Evolutionary conservation across 2,113 vertebrate genomes (phyloP).

Genomic region (Otolemur garnettii): DNA sequence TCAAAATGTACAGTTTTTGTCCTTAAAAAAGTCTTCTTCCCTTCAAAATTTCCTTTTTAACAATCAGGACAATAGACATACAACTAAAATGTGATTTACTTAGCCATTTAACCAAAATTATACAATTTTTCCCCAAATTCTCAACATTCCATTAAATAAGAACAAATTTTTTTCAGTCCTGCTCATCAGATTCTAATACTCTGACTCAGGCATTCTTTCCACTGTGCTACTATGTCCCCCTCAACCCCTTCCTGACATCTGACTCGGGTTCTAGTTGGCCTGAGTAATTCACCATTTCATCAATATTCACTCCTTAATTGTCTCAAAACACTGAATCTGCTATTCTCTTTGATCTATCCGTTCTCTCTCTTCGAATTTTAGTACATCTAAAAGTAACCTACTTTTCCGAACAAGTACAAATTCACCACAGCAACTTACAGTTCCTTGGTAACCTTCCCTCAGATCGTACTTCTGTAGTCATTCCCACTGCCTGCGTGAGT

Average conservation of each 20-base stretch:
- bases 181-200: background rate
- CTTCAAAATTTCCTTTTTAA: background rate
- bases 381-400: background rate
- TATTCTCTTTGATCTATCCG: background rate
- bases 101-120: background rate
- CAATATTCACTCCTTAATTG: background rate
- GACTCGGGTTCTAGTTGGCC: background rate
- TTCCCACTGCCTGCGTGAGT: background rate
- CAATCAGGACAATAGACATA: background rate
- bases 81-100: conserved; percentile 15
- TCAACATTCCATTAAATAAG: conserved; percentile 6
- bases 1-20: background rate
- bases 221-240: background rate
- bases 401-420: background rate
- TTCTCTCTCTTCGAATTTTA: background rate
- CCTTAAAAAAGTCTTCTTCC: background rate
- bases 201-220: background rate
- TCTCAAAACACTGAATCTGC: background rate
- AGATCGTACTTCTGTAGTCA: background rate
- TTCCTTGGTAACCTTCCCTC: background rate
- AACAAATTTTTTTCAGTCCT: background rate
- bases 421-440: background rate
- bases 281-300: background rate
- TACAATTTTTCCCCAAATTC: background rate
- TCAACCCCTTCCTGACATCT: background rate